Conservation (phyloP, 2,888 invertebrate species). For the Troglohyphantes excavatus region DNA sequence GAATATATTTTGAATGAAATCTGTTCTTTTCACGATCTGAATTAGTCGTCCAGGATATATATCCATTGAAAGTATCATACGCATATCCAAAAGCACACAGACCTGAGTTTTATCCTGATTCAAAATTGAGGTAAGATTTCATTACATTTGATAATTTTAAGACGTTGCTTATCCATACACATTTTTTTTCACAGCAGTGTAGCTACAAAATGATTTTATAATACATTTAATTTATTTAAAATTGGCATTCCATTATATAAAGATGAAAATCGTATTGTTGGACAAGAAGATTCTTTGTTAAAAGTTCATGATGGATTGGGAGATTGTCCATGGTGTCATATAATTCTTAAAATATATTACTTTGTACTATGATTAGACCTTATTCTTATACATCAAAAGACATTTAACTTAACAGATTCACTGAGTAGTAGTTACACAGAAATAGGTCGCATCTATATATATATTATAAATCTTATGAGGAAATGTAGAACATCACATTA, state of each 20-base stretch:
- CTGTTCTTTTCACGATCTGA: too few species aligned
- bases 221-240: background rate
- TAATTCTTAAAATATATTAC: background rate
- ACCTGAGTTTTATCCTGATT: constrained; percentile 39
- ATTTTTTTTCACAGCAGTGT: background rate
- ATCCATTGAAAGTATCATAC: background rate
- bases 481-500: constrained; percentile 43
- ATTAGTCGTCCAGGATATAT: too few species aligned
- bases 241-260: background rate
- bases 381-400: constrained; percentile 17
- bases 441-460: constrained; percentile 28
- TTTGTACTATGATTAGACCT: background rate
- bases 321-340: background rate
- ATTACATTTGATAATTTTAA: background rate
- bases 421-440: constrained; percentile 13
- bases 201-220: background rate
- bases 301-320: background rate
- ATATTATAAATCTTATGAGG: constrained; percentile 34
- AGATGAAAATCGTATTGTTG: background rate
- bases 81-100: constrained; percentile 12
- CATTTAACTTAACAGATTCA: constrained; percentile 20
- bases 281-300: background rate
- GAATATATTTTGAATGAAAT: too few species aligned
- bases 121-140: constrained; percentile 26
- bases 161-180: background rate